Evolutionary conservation across 2,797 vertebrate species (phyloP).

Genomic region (Sebastiscus tertius): DNA sequence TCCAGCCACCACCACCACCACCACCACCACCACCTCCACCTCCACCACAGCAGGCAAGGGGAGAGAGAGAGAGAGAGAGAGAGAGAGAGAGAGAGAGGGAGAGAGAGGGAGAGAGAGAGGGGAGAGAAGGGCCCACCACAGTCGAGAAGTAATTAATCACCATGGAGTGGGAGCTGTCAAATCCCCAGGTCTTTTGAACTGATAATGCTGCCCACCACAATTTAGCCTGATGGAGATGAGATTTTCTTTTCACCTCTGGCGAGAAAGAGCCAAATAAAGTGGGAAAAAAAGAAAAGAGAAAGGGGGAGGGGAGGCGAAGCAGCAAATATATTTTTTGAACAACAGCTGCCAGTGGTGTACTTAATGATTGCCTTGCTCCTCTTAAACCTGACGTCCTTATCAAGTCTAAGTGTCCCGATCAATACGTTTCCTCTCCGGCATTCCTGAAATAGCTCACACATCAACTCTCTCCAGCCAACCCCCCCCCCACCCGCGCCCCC

Average conservation of each 20-base stretch:
- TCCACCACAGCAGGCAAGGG: slow-evolving; percentile 58
- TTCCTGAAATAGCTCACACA: slow-evolving; percentile 76
- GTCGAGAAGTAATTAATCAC: slow-evolving; percentile 99
- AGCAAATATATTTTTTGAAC: slow-evolving; percentile 85
- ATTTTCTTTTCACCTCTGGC: slow-evolving; percentile 93
- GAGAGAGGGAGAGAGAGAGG: slow-evolving; percentile 83
- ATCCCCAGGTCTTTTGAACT: slow-evolving; percentile 94
- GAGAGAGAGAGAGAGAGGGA: slow-evolving; percentile 88
- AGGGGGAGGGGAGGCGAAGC: slow-evolving; percentile 16
- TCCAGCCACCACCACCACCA: slow-evolving; percentile 90
- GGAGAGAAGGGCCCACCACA: slow-evolving; percentile 91
- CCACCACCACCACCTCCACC: slow-evolving; percentile 27
- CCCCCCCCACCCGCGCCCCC: neutral
- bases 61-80: slow-evolving; percentile 88
- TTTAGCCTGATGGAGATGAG: slow-evolving; percentile 98
- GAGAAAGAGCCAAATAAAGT: slow-evolving; percentile 82
- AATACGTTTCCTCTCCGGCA: slow-evolving; percentile 79
- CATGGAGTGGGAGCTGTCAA: slow-evolving; percentile 96
- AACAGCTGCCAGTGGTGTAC: slow-evolving; percentile 83
- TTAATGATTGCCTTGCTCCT: slow-evolving; percentile 86
- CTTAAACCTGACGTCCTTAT: slow-evolving; percentile 83
- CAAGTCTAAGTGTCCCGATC: slow-evolving; percentile 83
- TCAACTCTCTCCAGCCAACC: slow-evolving; percentile 35
- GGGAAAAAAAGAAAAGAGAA: slow-evolving; percentile 5
- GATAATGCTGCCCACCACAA: slow-evolving; percentile 98